Evolutionary conservation across 2,113 vertebrate genomes (phyloP).

Genomic region (Osmerus eperlanus): DNA sequence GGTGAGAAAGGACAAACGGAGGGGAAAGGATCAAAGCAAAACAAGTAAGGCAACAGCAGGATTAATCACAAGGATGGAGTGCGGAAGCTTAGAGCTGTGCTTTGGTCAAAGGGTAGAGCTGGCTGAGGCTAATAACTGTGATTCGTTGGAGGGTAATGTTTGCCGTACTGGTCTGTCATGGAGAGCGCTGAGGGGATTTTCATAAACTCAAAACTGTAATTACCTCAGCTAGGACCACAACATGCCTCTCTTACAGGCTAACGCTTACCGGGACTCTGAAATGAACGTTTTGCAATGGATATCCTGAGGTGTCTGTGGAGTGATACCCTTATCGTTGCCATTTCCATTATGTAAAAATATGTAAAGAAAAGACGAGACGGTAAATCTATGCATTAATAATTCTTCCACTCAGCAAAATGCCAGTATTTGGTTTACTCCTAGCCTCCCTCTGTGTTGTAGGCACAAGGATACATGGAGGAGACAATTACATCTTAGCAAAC

Average conservation of each 20-base stretch:
- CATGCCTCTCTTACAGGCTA: too few relatives aligned
- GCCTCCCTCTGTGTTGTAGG: neutral
- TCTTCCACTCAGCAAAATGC: slow-evolving; percentile 35
- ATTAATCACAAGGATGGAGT: slow-evolving; percentile 55
- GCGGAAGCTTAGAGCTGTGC: slow-evolving; percentile 33
- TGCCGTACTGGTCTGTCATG: slow-evolving; percentile 31
- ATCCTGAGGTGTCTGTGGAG: neutral
- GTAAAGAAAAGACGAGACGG: slow-evolving; percentile 11
- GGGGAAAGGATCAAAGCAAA: slow-evolving; percentile 60
- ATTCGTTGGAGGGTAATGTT: slow-evolving; percentile 21
- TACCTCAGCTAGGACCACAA: slow-evolving; percentile 11
- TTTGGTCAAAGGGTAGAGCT: slow-evolving; percentile 35
- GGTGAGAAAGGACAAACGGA: neutral
- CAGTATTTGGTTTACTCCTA: neutral
- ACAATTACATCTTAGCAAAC: too few relatives aligned
- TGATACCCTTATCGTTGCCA: slow-evolving; percentile 10
- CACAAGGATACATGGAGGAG: too few relatives aligned
- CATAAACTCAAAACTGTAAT: slow-evolving; percentile 34
- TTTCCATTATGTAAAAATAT: slow-evolving; percentile 33
- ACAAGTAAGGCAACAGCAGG: slow-evolving; percentile 50
- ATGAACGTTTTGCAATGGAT: too few relatives aligned
- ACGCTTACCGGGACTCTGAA: too few relatives aligned
- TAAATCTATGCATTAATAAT: slow-evolving; percentile 48
- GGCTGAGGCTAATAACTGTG: slow-evolving; percentile 35
- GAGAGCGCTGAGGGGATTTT: slow-evolving; percentile 28